A percentile compares a stretch with the other conserved stretches of the same genome.
Conservation (phyloP, 2,797 vertebrate genomes). For the Eremophila alpestris region DNA sequence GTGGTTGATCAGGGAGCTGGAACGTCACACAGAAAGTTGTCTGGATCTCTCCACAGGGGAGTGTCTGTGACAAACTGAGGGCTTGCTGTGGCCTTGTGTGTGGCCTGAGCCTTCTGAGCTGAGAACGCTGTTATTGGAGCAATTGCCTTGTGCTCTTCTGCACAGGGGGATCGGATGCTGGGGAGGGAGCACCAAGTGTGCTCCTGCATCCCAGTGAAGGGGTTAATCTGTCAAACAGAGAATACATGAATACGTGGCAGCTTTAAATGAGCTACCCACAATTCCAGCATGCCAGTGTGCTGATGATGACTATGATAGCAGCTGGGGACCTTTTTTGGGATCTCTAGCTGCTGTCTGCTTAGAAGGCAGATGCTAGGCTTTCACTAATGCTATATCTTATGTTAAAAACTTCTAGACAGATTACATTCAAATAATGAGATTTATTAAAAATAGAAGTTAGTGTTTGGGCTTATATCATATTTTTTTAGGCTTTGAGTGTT, state of each 20-base stretch:
- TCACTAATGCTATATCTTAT: background rate
- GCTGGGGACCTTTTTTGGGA: constrained; percentile 38
- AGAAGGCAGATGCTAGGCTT: constrained; percentile 23
- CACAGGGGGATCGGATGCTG: background rate
- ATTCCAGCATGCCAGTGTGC: constrained; percentile 7
- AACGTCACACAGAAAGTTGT: background rate
- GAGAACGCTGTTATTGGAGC: rapidly evolving
- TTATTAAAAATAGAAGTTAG: background rate
- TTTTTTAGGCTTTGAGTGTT: background rate
- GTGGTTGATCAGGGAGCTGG: background rate
- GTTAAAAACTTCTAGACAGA: background rate
- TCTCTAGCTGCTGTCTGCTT: constrained; percentile 4
- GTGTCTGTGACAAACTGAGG: background rate
- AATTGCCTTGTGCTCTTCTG: background rate
- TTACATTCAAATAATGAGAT: background rate
- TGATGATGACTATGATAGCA: constrained; percentile 29
- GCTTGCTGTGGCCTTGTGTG: background rate
- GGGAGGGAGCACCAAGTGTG: background rate
- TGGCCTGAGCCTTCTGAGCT: background rate
- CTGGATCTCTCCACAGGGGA: background rate
- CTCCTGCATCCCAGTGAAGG: background rate
- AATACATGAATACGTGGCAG: background rate
- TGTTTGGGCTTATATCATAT: background rate
- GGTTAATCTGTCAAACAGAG: background rate
- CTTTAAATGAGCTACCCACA: constrained; percentile 19